Evolutionary conservation across 2,797 vertebrate genomes (phyloP).

Genomic region (Pteropus rufus): DNA sequence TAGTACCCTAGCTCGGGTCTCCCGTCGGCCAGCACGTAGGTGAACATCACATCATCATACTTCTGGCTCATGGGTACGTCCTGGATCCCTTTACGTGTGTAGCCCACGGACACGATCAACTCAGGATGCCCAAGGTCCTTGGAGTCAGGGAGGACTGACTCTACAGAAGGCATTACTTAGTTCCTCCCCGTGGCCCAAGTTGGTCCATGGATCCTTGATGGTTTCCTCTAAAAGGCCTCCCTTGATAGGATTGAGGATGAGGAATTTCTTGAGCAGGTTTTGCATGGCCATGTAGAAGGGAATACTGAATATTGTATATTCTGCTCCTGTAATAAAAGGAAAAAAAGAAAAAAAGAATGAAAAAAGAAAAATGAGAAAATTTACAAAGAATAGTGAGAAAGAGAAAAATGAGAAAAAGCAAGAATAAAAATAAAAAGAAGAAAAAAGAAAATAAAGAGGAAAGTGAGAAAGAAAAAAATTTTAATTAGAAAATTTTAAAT

Average conservation of each 20-base stretch:
- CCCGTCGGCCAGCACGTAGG: too few species aligned
- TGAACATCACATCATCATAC: not conserved
- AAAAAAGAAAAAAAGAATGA: slow-evolving; percentile 70
- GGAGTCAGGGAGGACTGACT: not conserved
- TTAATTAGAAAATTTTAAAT: not conserved
- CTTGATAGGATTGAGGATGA: not conserved
- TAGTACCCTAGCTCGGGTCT: not conserved
- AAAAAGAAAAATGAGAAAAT: not conserved
- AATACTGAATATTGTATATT: not conserved
- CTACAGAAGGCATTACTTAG: not conserved
- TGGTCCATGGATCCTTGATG: not conserved
- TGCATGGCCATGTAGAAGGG: slow-evolving; percentile 84
- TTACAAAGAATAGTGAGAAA: slow-evolving; percentile 47
- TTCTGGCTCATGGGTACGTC: not conserved
- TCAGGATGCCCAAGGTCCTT: not conserved
- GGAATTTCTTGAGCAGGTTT: slow-evolving; percentile 81
- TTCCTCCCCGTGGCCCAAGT: not conserved
- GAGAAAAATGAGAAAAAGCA: not conserved
- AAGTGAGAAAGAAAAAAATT: not conserved
- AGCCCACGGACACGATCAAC: not conserved
- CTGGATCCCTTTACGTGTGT: not conserved
- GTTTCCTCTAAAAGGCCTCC: not conserved
- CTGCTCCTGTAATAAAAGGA: not conserved
- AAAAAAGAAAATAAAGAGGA: not conserved
- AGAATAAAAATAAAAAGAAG: not conserved